A percentile compares a stretch with the other conserved stretches of the same genome.
Conservation (phyloP, 2,888 invertebrate genomes). For the Blastobasis lacticolella region DNA sequence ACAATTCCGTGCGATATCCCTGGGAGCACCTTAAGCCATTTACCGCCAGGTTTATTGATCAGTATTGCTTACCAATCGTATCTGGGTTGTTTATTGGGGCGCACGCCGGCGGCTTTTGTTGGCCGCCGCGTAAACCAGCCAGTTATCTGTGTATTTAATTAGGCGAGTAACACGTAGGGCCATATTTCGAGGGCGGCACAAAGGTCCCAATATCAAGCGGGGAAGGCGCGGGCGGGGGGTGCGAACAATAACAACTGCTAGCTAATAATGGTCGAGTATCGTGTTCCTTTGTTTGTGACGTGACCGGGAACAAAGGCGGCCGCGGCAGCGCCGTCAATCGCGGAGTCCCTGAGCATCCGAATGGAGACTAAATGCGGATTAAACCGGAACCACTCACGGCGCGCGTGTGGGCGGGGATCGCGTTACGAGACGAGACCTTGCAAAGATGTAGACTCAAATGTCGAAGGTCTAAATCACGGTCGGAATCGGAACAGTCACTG, state of each 20-base stretch:
- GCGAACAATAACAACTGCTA: background rate
- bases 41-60: no score
- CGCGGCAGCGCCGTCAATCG: background rate
- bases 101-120: no score
- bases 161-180: background rate
- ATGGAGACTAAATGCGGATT: background rate
- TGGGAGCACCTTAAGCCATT: no score
- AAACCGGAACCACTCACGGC: background rate
- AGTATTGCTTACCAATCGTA: no score
- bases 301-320: background rate
- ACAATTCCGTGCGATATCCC: no score
- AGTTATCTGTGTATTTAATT: background rate
- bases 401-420: background rate
- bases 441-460: background rate
- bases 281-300: conserved; percentile 2
- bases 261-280: conserved; percentile 1
- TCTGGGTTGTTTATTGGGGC: no score
- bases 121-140: no score
- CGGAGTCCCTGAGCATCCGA: background rate
- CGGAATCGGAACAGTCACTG: background rate
- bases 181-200: background rate
- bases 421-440: background rate
- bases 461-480: background rate
- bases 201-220: background rate
- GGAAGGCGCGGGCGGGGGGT: background rate